Evolutionary conservation across 2,113 vertebrate species (phyloP).

Genomic region (Narcine bancroftii): DNA sequence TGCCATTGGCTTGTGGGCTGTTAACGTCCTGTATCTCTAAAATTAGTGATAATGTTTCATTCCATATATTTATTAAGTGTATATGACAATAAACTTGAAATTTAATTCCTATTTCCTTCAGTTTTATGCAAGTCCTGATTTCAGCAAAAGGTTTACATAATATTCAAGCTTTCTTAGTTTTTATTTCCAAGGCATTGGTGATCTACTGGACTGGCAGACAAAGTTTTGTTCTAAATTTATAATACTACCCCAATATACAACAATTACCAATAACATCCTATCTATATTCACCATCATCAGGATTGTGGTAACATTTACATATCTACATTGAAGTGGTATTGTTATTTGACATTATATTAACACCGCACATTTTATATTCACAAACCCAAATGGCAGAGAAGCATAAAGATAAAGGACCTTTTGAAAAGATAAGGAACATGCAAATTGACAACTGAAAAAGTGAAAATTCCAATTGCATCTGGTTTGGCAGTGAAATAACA

Average conservation of each 20-base stretch:
- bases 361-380: not conserved
- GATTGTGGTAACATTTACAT: not conserved
- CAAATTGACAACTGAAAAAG: not conserved
- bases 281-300: not conserved
- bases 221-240: not conserved
- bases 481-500: not conserved
- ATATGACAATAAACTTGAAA: too few species aligned
- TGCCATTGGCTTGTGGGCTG: too few species aligned
- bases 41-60: too few species aligned
- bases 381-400: not conserved
- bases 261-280: not conserved
- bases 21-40: too few species aligned
- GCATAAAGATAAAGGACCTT: not conserved
- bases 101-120: too few species aligned
- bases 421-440: not conserved
- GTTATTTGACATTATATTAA: not conserved
- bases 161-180: not conserved
- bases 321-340: not conserved
- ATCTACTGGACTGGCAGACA: not conserved
- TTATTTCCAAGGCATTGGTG: not conserved
- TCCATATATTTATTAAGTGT: too few species aligned
- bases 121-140: not conserved
- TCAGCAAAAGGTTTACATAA: not conserved
- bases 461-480: not conserved
- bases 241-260: not conserved